phyloP scores from a whole-genome alignment of 2,888 invertebrate species.

The Nezara viridula region DNA sequence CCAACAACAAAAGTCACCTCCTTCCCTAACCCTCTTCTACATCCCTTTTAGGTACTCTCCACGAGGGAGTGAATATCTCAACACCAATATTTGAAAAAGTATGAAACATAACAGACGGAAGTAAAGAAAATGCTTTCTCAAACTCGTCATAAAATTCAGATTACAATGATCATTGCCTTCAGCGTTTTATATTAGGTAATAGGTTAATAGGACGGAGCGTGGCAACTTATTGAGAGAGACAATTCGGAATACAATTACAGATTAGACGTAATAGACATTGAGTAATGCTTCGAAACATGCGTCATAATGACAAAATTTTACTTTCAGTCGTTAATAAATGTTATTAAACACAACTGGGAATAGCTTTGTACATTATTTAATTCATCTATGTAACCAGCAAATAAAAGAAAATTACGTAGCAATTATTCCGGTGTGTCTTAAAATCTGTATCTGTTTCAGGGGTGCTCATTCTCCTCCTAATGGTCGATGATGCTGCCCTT shows the following conservation, averaged over 20 bases:
- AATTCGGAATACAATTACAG: conserved; percentile 13
- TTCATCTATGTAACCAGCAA: no score
- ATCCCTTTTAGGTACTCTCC: not conserved
- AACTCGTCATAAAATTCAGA: not conserved
- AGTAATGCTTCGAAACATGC: not conserved
- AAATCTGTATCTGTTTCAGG: no score
- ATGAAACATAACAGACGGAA: not conserved
- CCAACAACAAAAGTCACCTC: conserved; percentile 21
- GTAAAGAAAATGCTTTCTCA: no score
- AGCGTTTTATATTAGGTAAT: not conserved
- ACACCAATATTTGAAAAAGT: not conserved
- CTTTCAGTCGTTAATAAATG: not conserved
- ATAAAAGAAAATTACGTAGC: no score
- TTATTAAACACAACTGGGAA: no score
- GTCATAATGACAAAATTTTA: not conserved
- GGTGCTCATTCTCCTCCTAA: no score
- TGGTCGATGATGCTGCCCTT: no score
- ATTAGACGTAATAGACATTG: not conserved
- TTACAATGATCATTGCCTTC: not conserved
- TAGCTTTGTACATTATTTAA: no score
- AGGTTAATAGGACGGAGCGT: conserved; percentile 15
- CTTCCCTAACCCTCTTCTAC: not conserved
- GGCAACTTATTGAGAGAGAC: not conserved
- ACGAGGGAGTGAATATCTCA: not conserved
- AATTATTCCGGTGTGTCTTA: no score